Evolutionary conservation across 2,888 invertebrate genomes (phyloP).

Genomic region (Drosophila emarginata): DNA sequence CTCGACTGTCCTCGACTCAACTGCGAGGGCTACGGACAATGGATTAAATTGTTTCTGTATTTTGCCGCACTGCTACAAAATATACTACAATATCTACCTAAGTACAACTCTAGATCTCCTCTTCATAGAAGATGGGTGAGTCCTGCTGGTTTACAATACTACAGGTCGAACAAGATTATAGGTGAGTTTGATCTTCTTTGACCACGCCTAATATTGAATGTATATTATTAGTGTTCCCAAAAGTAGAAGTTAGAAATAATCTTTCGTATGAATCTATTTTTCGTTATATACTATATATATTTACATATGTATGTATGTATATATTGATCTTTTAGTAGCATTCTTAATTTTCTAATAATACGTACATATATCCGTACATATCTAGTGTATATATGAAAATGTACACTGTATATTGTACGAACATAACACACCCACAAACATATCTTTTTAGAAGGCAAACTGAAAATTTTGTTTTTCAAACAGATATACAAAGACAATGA

Average conservation of each 20-base stretch:
- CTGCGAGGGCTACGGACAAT: slow-evolving; percentile 37
- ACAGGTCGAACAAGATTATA: background rate
- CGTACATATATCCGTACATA: background rate
- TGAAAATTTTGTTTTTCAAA: slow-evolving; percentile 61
- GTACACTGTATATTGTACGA: background rate
- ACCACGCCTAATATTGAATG: background rate
- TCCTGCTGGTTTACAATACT: background rate
- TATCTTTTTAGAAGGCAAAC: slow-evolving; percentile 50
- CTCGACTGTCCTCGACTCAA: slow-evolving; percentile 7
- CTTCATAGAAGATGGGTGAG: background rate
- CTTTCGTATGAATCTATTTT: background rate
- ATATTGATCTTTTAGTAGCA: background rate
- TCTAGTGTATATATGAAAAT: slow-evolving; percentile 16
- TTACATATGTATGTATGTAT: background rate
- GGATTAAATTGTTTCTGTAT: slow-evolving; percentile 56
- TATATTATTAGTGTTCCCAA: background rate
- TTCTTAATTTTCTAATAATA: background rate
- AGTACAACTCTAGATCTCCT: slow-evolving; percentile 13
- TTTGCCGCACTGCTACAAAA: slow-evolving; percentile 42
- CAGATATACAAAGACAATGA: slow-evolving; percentile 59
- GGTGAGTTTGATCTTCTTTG: background rate
- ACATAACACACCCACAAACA: slow-evolving; percentile 24
- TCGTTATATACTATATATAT: background rate
- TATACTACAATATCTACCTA: slow-evolving; percentile 18
- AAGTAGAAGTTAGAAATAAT: background rate